Evolutionary conservation across 2,888 invertebrate species (phyloP).

Genomic region (Strigamia maritima): DNA sequence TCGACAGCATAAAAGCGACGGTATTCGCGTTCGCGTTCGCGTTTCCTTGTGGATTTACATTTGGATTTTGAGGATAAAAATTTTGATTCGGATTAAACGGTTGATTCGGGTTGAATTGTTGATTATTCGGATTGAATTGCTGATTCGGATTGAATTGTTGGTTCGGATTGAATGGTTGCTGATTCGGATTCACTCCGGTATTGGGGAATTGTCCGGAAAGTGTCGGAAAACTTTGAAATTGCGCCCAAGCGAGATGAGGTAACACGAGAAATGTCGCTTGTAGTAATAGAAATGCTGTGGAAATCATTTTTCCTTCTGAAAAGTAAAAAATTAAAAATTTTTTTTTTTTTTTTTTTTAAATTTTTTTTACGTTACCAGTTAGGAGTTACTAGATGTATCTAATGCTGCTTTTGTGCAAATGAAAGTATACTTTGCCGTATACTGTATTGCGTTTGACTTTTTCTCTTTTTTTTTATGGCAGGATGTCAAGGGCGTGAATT

Average conservation of each 20-base stretch:
- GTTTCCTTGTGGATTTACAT: background rate
- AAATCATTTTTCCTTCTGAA: background rate
- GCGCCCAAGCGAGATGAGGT: background rate
- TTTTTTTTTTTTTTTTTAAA: too few relatives aligned
- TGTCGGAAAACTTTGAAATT: background rate
- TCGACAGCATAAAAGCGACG: background rate
- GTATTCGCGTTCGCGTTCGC: background rate
- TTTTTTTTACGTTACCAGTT: too few relatives aligned
- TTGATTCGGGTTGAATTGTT: background rate
- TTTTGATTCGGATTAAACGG: background rate
- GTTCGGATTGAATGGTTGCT: background rate
- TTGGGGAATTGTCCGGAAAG: background rate
- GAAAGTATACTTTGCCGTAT: background rate
- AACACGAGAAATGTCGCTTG: background rate
- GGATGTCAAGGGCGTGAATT: constrained; percentile 24
- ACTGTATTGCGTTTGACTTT: background rate
- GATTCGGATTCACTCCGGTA: background rate
- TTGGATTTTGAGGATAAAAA: background rate
- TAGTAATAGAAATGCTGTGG: background rate
- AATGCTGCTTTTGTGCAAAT: background rate
- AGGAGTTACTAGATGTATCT: too few relatives aligned
- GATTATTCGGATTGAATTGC: background rate
- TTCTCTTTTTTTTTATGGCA: background rate
- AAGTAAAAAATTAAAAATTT: too few relatives aligned
- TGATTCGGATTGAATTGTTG: background rate